These are phyloP conservation scores for Neodiprion fabricii DNA, from an alignment of 1,140 invertebrate genomes.

Conservation along the genomic window DNA sequence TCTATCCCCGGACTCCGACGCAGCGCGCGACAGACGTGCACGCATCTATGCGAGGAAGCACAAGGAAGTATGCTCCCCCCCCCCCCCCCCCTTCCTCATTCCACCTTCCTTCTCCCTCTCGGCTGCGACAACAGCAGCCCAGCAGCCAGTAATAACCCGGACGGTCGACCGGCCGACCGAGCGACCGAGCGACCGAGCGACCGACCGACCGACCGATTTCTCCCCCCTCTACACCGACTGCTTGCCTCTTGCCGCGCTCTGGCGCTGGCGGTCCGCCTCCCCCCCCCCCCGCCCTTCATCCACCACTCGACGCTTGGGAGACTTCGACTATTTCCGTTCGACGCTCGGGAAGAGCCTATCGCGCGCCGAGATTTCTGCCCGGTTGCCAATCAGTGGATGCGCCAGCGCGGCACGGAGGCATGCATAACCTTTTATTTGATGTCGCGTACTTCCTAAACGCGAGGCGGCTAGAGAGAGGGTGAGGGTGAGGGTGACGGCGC, in stretches of 20 bases:
- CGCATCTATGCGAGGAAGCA: conserved; percentile 44
- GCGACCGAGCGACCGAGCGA: neutral
- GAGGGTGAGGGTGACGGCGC: neutral
- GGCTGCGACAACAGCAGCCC: neutral
- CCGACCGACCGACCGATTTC: neutral
- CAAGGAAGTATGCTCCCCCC: conserved; percentile 44
- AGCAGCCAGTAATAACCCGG: neutral
- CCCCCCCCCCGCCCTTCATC: neutral
- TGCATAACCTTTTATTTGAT: neutral
- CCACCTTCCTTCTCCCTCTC: conserved; percentile 24
- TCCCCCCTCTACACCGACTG: neutral
- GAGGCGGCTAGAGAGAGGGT: too few species aligned
- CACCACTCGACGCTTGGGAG: neutral
- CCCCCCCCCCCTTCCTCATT: conserved; percentile 21
- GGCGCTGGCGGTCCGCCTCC: neutral
- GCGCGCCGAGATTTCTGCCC: conserved; percentile 9
- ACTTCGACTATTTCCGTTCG: conserved; percentile 55
- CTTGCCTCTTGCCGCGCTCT: too few species aligned
- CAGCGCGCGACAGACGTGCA: neutral
- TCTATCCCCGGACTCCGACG: neutral
- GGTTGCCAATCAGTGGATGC: neutral
- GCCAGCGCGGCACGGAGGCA: neutral
- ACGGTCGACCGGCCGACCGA: neutral
- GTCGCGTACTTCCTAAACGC: neutral
- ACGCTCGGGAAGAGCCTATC: conserved; percentile 24